Evolutionary conservation across 2,888 invertebrate species (phyloP), one percentile per base, ranked within the genome.

Genomic region (Eristalinus sepulchralis): DNA sequence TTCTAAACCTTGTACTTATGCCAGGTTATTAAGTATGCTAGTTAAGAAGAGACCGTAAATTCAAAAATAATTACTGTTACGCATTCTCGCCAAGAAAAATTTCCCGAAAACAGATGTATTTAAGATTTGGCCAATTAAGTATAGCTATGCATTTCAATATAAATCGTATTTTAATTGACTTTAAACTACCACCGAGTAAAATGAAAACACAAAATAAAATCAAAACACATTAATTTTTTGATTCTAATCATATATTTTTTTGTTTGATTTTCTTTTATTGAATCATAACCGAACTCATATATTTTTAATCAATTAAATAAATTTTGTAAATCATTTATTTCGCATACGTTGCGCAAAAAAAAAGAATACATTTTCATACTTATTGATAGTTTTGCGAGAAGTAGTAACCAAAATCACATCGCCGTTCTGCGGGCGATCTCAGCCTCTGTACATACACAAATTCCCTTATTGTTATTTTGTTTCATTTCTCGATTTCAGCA

Each of bases 221-320:
- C 39, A 57, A 57, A 22, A 10, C 57, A 24, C 10, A 57, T 24
- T n/a, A n/a, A 57, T 24, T 24, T 27, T 24, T 66, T 72, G 10
- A 71, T 72, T 59, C 71, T 79, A 72, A 60, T 57, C 24, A 57
- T 57, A 72, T 63, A 60, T 53, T 71, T 55, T 55, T 71, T 71
- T 22, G 47, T 66, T 59, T 53, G 24, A 57, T 57, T 66, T 71
- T 77, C 59, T 39, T 53, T 78, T 73, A 72, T 63, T 76, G 72
- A 70, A 79, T 75, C 57, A 75, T 80, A 68, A 76, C 76, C 55
- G 60, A 84, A 84, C 76, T 71, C 71, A 84, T 71, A 76, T 72
- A 75, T 57, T 3, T 27, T 27, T 27, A 57, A 57, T 66, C 57
- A 27, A 62, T 66, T 59, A 85, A 85, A 77, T 77, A 72, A 72